Evolutionary conservation across 2,888 invertebrate species (phyloP).

Genomic region (Drosophila greeni): DNA sequence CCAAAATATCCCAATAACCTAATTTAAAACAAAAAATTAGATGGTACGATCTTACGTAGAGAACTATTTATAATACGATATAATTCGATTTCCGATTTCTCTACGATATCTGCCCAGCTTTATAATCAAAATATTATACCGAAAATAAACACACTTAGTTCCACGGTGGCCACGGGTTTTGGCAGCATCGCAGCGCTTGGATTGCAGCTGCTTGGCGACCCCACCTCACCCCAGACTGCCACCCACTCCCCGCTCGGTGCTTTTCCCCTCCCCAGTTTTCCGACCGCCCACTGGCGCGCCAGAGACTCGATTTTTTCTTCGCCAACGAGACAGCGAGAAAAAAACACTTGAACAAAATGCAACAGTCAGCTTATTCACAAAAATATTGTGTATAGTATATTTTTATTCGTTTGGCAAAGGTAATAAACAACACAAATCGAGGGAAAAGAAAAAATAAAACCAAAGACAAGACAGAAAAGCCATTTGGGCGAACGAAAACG

Average conservation of each 20-base stretch:
- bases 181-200: conserved; percentile 31
- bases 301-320: conserved; percentile 21
- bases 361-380: conserved; percentile 56
- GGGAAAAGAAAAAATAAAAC: conserved; percentile 40
- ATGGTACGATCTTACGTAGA: too few relatives aligned
- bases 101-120: too few relatives aligned
- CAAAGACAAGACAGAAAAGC: conserved; percentile 39
- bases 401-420: conserved; percentile 74
- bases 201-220: conserved; percentile 44
- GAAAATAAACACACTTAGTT: not conserved
- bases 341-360: conserved; percentile 41
- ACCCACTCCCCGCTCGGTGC: conserved; percentile 14
- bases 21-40: too few relatives aligned
- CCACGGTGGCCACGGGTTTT: conserved; percentile 32
- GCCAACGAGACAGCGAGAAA: conserved; percentile 42
- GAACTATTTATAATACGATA: too few relatives aligned
- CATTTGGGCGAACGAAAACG: conserved; percentile 55
- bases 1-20: too few relatives aligned
- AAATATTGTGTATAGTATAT: conserved; percentile 70
- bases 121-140: not conserved
- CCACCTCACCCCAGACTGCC: conserved; percentile 43
- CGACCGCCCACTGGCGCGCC: conserved; percentile 41
- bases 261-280: conserved; percentile 12
- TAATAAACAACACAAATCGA: conserved; percentile 64
- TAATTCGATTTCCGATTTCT: too few relatives aligned